Base-by-base conservation (phyloP, 1,140 invertebrate genomes). In the Zaprionus vittiger region DNA sequence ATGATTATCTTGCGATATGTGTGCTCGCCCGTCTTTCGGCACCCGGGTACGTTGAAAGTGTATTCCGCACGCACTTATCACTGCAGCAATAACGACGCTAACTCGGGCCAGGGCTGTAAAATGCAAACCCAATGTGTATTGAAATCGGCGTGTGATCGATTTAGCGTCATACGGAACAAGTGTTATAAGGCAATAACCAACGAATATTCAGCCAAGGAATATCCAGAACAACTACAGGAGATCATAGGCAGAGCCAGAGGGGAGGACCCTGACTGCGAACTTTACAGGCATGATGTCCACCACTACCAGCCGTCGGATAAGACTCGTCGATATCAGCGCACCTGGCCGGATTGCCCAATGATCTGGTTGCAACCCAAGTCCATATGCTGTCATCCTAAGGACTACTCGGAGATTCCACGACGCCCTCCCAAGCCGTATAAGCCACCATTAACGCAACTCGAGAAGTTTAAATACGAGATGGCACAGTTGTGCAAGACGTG, bases 261-360 rank as follows among this genome's bases (percentile, higher is more conserved):
- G 38, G 2, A 15, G 52, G 7, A 24, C 5, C 15, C 2, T 0
- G n/a, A 64, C 0, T 86, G 84, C 31, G 49, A 63, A 1, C n/a
- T 83, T 5, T 41, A 73, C 14, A 77, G 41, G 6, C 47, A 69
- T 15, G 84, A 87, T 28, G 0, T 9, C 1, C 11, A 5, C 2
- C 15, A 26, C 1, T 86, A 87, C 55, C 41, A 55, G 22, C 81
- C 83, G 2, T 87, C 83, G 17, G 28, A 89, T 17, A 87, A 87
- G 26, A 9, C 1, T 12, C 77, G 83, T 1, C 64, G 52, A 0
- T 89, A 59, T 24, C 83, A 87, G 31, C 80, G 84, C 41, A 87
- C 83, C 1, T 87, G 83, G 83, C 9, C 80, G 12, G 84, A 89
- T 15, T 87, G 83, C 28, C 84, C 83, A 4, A 17, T 68, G 1